Base-by-base conservation (phyloP, 2,113 vertebrate genomes). In the Solenodon paradoxus region DNA sequence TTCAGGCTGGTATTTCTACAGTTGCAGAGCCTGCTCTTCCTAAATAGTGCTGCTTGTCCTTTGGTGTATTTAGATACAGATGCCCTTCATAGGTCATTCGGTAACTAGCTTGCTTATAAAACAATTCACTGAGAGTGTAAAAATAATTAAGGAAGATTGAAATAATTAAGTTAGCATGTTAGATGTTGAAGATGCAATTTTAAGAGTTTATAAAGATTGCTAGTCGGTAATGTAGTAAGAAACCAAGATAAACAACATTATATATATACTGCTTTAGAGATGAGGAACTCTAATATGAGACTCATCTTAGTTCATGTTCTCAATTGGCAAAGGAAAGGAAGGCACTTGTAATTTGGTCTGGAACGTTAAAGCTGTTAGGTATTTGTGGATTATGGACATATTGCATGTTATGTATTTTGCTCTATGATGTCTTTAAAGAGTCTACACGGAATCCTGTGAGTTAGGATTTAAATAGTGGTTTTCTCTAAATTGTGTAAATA, bases 371-470 rank as follows among this genome's bases (percentile, higher is more conserved):
- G 68, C 11, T 69, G 28, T 55, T 20, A 38, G 63, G 22, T 47
- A 55, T 88, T 66, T 90, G 49, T 30, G 9, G 15, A 74, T 92
- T 83, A 35, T 59, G 12, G 7, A 7, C 32, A 64, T 83, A 53
- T 17, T 89, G 4, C 20, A 38, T 74, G 47, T 71, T 97, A 30
- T 86, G 80, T 45, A n/a, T 92, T 95, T 91, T 88, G n/a, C 15
- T 55, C 32, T 24, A 16, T 72, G 53, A 40, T 91, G 94, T 93
- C 28, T 57, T 96, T 94, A 53, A 84, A 84, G 57, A 92, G 16
- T 51, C 35, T 57, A 30, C 26, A 7, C 69, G 53, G 53, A 91
- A 74, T 75, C 47, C 8, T 79, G 19, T 64, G 64, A 53, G 15
- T 90, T 88, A 86, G 49, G 26, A 17, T 92, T 35, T 81, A 78